Evolutionary conservation across 2,888 invertebrate species (phyloP).

Genomic region (Carpatolechia fugitivella): DNA sequence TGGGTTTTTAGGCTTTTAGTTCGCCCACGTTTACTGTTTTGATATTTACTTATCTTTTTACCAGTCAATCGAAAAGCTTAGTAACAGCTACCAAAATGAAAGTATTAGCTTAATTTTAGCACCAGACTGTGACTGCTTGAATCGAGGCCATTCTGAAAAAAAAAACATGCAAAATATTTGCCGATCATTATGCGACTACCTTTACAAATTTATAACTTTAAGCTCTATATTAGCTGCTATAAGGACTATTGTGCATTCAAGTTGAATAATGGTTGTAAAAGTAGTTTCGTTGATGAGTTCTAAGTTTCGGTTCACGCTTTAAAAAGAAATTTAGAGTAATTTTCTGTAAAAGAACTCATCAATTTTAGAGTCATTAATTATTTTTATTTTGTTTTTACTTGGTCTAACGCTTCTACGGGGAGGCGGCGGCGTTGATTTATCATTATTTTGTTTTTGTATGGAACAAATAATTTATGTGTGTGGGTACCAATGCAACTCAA

Average conservation of each 20-base stretch:
- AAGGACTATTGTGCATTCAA: not conserved
- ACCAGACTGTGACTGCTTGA: not conserved
- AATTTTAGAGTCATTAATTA: constrained; percentile 49
- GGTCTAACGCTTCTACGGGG: constrained; percentile 35
- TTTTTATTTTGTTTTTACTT: constrained; percentile 35
- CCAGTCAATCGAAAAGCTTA: no score
- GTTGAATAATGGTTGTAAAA: not conserved
- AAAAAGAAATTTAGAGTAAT: constrained; percentile 49
- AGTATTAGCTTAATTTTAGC: constrained; percentile 12
- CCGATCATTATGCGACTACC: constrained; percentile 27
- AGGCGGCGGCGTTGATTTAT: constrained; percentile 42
- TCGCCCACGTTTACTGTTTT: no score
- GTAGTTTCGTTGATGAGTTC: constrained; percentile 21
- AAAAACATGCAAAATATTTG: constrained; percentile 25
- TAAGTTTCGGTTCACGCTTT: constrained; percentile 41
- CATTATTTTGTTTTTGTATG: constrained; percentile 21
- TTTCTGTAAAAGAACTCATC: constrained; percentile 58
- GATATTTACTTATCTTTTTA: no score
- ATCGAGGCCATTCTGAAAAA: constrained; percentile 12
- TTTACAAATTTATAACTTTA: constrained; percentile 26
- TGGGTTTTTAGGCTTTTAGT: no score
- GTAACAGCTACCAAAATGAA: no score
- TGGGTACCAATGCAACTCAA: no score
- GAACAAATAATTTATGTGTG: not conserved
- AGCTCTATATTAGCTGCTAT: constrained; percentile 25